phyloP scores from a whole-genome alignment of 2,888 invertebrate species.

The Acanthacorydalis orientalis region DNA sequence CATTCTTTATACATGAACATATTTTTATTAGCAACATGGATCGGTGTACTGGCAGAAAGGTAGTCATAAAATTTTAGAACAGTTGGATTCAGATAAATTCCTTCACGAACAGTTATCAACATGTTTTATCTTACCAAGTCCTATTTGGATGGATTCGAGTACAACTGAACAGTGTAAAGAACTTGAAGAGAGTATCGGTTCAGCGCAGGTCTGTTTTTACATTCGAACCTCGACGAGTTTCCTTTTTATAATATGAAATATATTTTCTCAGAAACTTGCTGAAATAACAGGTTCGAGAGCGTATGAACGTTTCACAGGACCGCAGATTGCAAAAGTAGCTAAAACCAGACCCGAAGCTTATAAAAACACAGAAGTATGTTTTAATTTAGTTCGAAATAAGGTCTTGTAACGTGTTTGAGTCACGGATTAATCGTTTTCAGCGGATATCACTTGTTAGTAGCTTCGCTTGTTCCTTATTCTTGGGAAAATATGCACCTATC shows the following conservation, averaged over 20 bases:
- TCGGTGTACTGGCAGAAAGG: conserved; percentile 88
- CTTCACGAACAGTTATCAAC: conserved; percentile 69
- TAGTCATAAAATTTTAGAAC: conserved; percentile 42
- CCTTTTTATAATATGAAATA: background rate
- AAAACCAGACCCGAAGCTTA: conserved; percentile 53
- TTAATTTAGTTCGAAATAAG: too few species aligned
- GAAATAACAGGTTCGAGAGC: conserved; percentile 72
- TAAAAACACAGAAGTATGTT: conserved; percentile 49
- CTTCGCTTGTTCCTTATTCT: conserved; percentile 74
- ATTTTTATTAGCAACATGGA: conserved; percentile 72
- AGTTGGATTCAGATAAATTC: conserved; percentile 55
- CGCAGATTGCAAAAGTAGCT: conserved; percentile 81
- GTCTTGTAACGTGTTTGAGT: too few species aligned
- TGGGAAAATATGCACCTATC: conserved; percentile 78
- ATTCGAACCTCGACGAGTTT: background rate
- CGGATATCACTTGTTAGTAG: conserved; percentile 87
- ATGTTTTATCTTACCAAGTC: conserved; percentile 67
- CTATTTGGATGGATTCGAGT: conserved; percentile 95
- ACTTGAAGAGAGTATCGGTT: conserved; percentile 70
- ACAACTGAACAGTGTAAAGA: conserved; percentile 56
- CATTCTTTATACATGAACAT: conserved; percentile 2
- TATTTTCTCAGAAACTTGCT: conserved; percentile 45
- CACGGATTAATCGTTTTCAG: conserved; percentile 27
- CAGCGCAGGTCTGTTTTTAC: conserved; percentile 31
- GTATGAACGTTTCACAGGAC: conserved; percentile 82